Percentiles rank a stretch among this genome's conserved stretches.
phyloP scores from a whole-genome alignment of 1,140 invertebrate species.

The Drosophila gunungcola region DNA sequence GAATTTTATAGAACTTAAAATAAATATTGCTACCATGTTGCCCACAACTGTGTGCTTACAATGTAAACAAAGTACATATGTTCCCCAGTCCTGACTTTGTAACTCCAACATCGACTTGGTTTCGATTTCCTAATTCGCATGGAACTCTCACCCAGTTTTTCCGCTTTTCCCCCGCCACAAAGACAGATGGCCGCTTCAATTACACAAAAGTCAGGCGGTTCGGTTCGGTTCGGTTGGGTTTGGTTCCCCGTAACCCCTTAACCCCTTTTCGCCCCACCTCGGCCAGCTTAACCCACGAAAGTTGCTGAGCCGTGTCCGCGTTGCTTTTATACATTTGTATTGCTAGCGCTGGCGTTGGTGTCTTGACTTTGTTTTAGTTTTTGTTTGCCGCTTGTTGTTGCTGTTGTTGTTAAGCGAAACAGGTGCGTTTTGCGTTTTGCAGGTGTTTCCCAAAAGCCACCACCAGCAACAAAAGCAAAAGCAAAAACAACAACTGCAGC shows the following conservation, averaged over 20 bases:
- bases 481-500: conserved; percentile 9
- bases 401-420: conserved; percentile 71
- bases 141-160: conserved; percentile 49
- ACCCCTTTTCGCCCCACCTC: neutral
- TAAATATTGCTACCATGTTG: neutral
- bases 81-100: conserved; percentile 2
- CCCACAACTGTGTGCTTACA: conserved; percentile 2
- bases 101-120: conserved; percentile 48
- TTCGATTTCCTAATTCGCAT: conserved; percentile 80
- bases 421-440: conserved; percentile 83
- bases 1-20: too few species aligned
- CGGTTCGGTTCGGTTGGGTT: conserved; percentile 20
- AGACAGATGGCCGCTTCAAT: conserved; percentile 69
- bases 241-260: neutral
- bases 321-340: conserved; percentile 12
- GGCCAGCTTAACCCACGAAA: conserved; percentile 52
- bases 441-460: conserved; percentile 83
- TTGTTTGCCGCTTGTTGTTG: conserved; percentile 30
- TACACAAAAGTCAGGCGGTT: conserved; percentile 74
- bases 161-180: conserved; percentile 16
- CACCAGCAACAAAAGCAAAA: conserved; percentile 42
- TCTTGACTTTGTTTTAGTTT: conserved; percentile 80
- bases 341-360: conserved; percentile 27
- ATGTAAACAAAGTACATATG: conserved; percentile 2
- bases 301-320: conserved; percentile 73